Percentiles rank a stretch among this genome's conserved stretches.
Conservation (phyloP, 2,888 invertebrate genomes). For the Drosophila lutescens region DNA sequence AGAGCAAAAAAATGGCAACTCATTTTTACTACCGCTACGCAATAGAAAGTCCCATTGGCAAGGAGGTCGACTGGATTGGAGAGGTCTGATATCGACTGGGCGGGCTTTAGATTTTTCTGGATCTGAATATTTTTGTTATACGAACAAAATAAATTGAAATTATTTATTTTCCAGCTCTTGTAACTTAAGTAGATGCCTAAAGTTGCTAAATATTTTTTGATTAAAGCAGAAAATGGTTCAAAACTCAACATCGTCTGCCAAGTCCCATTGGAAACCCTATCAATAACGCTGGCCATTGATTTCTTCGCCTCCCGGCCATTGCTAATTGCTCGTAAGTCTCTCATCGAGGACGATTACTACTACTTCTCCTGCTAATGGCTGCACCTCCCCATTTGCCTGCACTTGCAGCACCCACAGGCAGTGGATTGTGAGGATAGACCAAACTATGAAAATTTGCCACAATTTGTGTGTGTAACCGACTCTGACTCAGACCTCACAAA, state of each 20-base stretch:
- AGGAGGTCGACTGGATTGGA: not conserved
- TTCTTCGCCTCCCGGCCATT: conserved; percentile 28
- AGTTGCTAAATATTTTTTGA: too few relatives aligned
- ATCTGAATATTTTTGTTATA: too few relatives aligned
- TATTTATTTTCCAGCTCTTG: too few relatives aligned
- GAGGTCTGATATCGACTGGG: not conserved
- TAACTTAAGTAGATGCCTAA: too few relatives aligned
- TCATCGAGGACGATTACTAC: conserved; percentile 37
- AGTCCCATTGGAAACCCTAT: not conserved
- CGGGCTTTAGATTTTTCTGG: conserved; percentile 3
- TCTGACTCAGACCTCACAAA: conserved; percentile 31
- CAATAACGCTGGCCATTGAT: not conserved
- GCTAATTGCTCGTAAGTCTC: conserved; percentile 58
- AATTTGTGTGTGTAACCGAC: conserved; percentile 53
- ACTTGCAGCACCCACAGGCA: conserved; percentile 1
- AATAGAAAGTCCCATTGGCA: conserved; percentile 5
- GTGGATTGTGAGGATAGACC: conserved; percentile 14
- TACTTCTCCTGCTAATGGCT: not conserved
- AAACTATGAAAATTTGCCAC: conserved; percentile 62
- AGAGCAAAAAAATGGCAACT: conserved; percentile 73
- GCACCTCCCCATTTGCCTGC: not conserved
- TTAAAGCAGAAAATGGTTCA: not conserved
- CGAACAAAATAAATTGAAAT: too few relatives aligned
- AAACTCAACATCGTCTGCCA: not conserved
- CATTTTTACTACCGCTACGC: conserved; percentile 48